Conservation (phyloP, 2,888 invertebrate species). For the Hypomecis punctinalis region DNA sequence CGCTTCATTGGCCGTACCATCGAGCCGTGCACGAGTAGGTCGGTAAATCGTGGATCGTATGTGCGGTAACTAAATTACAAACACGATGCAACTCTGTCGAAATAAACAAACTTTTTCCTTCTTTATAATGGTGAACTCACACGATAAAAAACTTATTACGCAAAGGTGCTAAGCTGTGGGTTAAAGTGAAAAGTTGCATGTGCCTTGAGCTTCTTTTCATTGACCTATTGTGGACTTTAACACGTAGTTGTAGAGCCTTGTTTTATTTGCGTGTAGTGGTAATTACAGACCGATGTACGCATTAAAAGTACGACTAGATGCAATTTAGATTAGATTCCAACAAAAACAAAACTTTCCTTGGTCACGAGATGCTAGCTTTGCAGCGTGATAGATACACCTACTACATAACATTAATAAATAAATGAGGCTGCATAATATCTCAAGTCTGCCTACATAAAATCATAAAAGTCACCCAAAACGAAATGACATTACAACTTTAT, state of each 20-base stretch:
- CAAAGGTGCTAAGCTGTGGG: conserved; percentile 5
- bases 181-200: conserved; percentile 14
- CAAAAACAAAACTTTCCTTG: conserved; percentile 16
- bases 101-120: neutral
- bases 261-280: neutral
- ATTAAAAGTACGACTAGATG: conserved; percentile 6
- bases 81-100: conserved; percentile 5
- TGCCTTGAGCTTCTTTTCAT: conserved; percentile 8
- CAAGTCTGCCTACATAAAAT: neutral
- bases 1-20: conserved; percentile 40
- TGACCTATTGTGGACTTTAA: conserved; percentile 8
- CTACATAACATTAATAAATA: neutral
- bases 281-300: conserved; percentile 7
- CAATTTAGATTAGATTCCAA: conserved; percentile 21
- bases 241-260: neutral
- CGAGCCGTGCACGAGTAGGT: conserved; percentile 11
- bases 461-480: neutral
- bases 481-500: no score
- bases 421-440: neutral
- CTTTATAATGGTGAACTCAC: neutral
- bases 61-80: conserved; percentile 7
- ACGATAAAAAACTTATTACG: neutral
- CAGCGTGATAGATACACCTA: neutral
- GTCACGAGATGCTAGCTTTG: conserved; percentile 1
- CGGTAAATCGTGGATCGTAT: conserved; percentile 7